Evolutionary conservation across 2,113 vertebrate species (phyloP).

Genomic region (Isurus oxyrinchus): DNA sequence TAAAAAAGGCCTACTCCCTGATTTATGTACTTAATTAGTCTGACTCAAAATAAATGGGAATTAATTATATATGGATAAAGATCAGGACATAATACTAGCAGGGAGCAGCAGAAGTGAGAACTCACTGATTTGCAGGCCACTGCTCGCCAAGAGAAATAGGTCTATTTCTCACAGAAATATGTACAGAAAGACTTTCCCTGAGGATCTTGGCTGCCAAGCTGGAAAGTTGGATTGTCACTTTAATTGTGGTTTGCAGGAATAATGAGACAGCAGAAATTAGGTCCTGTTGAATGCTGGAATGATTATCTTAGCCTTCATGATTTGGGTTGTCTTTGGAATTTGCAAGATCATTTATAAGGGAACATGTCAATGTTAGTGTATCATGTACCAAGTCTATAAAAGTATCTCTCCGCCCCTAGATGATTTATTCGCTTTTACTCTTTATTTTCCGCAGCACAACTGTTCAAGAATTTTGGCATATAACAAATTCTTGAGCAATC

Average conservation of each 20-base stretch:
- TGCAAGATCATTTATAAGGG: background rate
- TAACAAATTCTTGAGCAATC: background rate
- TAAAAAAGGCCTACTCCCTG: background rate
- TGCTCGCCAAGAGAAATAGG: background rate
- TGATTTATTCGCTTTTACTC: background rate
- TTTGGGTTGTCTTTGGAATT: background rate
- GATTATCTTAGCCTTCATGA: background rate
- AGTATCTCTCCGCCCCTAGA: background rate
- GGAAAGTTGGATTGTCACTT: background rate
- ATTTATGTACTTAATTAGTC: constrained; percentile 1
- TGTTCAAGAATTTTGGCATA: background rate
- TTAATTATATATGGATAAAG: background rate
- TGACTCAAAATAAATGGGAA: background rate
- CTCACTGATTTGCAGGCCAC: background rate
- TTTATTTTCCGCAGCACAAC: background rate
- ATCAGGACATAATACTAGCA: background rate
- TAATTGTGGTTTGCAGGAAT: background rate
- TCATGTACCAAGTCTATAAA: background rate
- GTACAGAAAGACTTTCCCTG: background rate
- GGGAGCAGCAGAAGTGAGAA: background rate
- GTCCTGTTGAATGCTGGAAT: background rate
- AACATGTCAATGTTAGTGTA: background rate
- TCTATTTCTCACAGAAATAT: background rate
- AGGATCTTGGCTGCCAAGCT: background rate
- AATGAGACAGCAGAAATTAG: constrained; percentile 11